These are phyloP conservation scores for Bettongia penicillata DNA, from an alignment of 2,113 vertebrate genomes.

Conservation along the genomic window DNA sequence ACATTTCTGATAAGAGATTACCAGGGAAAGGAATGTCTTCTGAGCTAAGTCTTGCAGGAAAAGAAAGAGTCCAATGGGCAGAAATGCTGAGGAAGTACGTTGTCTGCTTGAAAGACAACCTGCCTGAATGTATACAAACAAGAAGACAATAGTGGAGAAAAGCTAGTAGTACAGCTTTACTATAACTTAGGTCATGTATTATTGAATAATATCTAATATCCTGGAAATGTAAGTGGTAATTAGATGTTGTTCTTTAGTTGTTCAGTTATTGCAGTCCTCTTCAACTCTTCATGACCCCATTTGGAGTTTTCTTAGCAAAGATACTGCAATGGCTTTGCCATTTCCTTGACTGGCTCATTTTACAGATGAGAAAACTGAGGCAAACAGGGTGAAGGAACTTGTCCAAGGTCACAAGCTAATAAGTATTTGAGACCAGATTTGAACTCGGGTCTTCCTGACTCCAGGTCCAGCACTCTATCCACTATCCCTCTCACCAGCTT, in stretches of 20 bases:
- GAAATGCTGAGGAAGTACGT: no score
- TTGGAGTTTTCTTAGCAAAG: not conserved
- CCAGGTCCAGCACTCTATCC: not conserved
- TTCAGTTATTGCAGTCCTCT: not conserved
- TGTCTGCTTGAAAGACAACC: no score
- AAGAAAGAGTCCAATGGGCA: not conserved
- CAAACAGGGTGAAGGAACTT: not conserved
- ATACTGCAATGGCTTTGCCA: not conserved
- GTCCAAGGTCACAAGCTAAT: no score
- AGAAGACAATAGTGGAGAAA: not conserved
- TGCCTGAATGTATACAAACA: no score
- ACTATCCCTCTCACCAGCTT: not conserved
- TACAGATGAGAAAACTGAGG: not conserved
- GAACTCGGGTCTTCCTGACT: not conserved
- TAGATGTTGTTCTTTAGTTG: not conserved
- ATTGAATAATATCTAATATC: not conserved
- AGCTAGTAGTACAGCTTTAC: no score
- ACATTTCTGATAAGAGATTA: no score
- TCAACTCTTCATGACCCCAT: not conserved
- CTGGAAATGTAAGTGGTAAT: not conserved
- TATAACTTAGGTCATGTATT: no score
- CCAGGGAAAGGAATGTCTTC: not conserved
- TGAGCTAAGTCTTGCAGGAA: not conserved
- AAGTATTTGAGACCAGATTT: not conserved
- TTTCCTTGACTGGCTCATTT: not conserved